These are phyloP conservation scores for Aethes cnicana DNA, from an alignment of 2,888 invertebrate species.

Conservation along the genomic window DNA sequence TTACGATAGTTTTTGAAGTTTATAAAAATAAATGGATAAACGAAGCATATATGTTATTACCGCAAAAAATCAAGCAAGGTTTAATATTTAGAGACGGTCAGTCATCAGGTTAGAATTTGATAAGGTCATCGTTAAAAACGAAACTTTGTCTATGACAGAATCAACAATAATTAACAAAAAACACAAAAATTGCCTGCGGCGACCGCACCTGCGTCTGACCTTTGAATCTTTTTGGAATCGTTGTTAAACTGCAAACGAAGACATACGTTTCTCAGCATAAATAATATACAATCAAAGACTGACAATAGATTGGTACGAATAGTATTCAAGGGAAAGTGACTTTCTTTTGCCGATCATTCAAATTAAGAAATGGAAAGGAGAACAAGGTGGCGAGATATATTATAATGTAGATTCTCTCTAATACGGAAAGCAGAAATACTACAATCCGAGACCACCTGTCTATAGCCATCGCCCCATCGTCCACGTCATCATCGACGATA, in stretches of 20 bases:
- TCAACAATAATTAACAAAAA: slow-evolving; percentile 1
- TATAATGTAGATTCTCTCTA: too few relatives aligned
- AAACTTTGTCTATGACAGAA: slow-evolving; percentile 14
- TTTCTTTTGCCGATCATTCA: slow-evolving; percentile 14
- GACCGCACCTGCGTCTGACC: background rate
- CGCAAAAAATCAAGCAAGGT: too few relatives aligned
- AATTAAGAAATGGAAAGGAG: slow-evolving; percentile 16
- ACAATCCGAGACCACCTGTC: too few relatives aligned
- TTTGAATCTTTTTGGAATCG: slow-evolving; percentile 1
- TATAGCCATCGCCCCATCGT: too few relatives aligned
- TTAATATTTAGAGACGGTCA: too few relatives aligned
- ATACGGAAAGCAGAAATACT: too few relatives aligned
- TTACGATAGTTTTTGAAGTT: too few relatives aligned
- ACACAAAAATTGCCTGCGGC: slow-evolving; percentile 1
- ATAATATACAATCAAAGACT: slow-evolving; percentile 2
- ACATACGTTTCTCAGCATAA: background rate
- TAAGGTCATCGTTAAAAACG: slow-evolving; percentile 13
- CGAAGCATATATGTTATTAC: too few relatives aligned
- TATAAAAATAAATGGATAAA: too few relatives aligned
- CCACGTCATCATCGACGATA: too few relatives aligned
- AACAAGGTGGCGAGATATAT: background rate
- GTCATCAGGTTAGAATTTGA: background rate
- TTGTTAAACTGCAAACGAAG: background rate
- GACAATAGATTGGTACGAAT: slow-evolving; percentile 14
- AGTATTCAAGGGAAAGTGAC: slow-evolving; percentile 15